Evolutionary conservation across 2,113 vertebrate genomes (phyloP).

Genomic region (Setophaga petechia): DNA sequence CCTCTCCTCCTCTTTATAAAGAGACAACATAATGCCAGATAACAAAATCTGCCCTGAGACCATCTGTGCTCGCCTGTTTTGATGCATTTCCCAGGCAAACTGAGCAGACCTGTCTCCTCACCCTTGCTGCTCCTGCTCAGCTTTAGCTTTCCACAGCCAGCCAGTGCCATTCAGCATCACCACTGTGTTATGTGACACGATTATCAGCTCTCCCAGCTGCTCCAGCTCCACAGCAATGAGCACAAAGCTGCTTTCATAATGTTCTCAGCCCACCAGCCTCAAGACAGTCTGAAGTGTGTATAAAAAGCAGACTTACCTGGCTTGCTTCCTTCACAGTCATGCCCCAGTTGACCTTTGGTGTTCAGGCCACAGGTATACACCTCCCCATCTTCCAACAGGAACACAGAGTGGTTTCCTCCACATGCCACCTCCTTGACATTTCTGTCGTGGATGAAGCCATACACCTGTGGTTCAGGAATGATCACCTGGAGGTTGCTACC

Average conservation of each 20-base stretch:
- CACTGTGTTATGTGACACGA: neutral
- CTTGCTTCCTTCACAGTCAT: conserved; percentile 81
- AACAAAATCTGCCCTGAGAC: neutral
- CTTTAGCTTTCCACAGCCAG: neutral
- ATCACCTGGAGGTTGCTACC: conserved; percentile 76
- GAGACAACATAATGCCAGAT: neutral
- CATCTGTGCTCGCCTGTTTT: neutral
- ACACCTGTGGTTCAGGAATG: conserved; percentile 82
- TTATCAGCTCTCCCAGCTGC: neutral
- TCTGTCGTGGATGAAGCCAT: conserved; percentile 79
- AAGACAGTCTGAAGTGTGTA: neutral
- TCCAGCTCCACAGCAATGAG: neutral
- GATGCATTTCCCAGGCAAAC: neutral
- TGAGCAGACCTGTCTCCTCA: neutral
- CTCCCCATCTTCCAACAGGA: conserved; percentile 90
- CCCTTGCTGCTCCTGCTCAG: neutral
- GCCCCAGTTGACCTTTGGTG: conserved; percentile 92
- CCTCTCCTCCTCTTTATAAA: neutral
- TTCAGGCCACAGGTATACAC: conserved; percentile 94
- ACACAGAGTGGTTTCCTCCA: conserved; percentile 88
- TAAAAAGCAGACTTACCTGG: conserved; percentile 79
- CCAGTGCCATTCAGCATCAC: neutral
- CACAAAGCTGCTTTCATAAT: neutral
- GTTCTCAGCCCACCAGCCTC: neutral
- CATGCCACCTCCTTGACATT: conserved; percentile 88